phyloP scores from a whole-genome alignment of 2,888 invertebrate species.

The Rhagonycha fulva region DNA sequence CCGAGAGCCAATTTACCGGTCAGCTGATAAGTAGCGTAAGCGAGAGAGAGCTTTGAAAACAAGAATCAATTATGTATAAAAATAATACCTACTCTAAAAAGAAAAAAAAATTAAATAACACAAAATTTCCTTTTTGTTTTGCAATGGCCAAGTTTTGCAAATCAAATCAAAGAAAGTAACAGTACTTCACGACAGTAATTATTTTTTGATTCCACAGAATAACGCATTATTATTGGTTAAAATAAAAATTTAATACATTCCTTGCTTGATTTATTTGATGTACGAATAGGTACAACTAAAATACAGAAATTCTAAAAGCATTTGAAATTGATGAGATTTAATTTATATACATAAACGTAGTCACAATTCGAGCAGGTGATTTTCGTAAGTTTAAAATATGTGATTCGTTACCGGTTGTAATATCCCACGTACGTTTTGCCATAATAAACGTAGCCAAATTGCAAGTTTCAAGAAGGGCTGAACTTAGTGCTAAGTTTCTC shows the following conservation, averaged over 20 bases:
- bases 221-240: background rate
- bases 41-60: too few relatives aligned
- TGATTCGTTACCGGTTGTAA: constrained; percentile 39
- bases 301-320: constrained; percentile 3
- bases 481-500: constrained; percentile 35
- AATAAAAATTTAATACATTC: background rate
- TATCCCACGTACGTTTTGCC: constrained; percentile 29
- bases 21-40: too few relatives aligned
- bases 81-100: too few relatives aligned
- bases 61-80: too few relatives aligned
- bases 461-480: constrained; percentile 27
- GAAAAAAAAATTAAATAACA: too few relatives aligned
- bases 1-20: too few relatives aligned
- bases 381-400: constrained; percentile 41
- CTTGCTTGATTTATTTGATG: background rate
- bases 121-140: too few relatives aligned
- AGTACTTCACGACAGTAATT: too few relatives aligned
- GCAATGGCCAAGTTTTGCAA: too few relatives aligned
- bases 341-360: constrained; percentile 12
- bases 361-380: constrained; percentile 24
- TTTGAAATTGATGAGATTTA: constrained; percentile 16
- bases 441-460: constrained; percentile 33
- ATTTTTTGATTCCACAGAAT: background rate
- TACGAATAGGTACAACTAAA: background rate
- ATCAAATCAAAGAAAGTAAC: too few relatives aligned